Percentiles rank a stretch among this genome's conserved stretches.
Evolutionary conservation across 1,140 invertebrate genomes (phyloP).

Genomic region (Globodera rostochiensis): DNA sequence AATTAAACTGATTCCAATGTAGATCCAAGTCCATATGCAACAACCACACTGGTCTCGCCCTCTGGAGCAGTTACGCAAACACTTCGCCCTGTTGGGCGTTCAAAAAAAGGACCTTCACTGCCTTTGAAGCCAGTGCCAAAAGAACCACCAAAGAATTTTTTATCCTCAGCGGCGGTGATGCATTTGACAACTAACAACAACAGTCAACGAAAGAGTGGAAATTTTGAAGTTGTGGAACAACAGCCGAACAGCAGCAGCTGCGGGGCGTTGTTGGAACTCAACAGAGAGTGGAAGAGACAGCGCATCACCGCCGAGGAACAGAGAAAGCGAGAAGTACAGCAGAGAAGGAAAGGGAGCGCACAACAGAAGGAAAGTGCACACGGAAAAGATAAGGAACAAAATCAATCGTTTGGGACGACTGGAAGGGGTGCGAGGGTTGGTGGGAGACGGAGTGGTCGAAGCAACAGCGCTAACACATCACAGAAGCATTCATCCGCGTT

Average conservation of each 20-base stretch:
- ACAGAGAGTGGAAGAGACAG: conserved; percentile 14
- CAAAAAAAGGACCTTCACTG: conserved; percentile 20
- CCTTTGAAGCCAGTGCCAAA: conserved; percentile 35
- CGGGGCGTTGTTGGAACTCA: conserved; percentile 16
- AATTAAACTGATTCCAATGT: neutral
- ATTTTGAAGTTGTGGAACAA: conserved; percentile 13
- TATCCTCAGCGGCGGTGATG: conserved; percentile 42
- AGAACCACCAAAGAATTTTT: conserved; percentile 45
- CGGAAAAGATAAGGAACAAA: neutral
- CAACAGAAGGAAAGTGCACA: neutral
- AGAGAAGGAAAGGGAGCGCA: conserved; percentile 12
- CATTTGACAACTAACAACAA: conserved; percentile 24
- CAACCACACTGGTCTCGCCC: conserved; percentile 54
- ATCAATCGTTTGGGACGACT: conserved; percentile 25
- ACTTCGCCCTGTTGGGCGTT: conserved; percentile 11
- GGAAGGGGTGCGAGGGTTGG: conserved; percentile 5
- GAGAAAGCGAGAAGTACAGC: neutral
- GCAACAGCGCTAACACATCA: conserved; percentile 14
- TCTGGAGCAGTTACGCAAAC: conserved; percentile 20
- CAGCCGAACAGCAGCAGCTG: conserved; percentile 21
- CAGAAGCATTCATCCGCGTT: neutral
- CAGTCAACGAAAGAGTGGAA: neutral
- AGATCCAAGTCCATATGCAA: conserved; percentile 61
- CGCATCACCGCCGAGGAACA: conserved; percentile 27
- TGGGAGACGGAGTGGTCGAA: conserved; percentile 11